These are phyloP conservation scores for Leptinotarsa texana DNA, from an alignment of 1,140 invertebrate species.

Conservation along the genomic window DNA sequence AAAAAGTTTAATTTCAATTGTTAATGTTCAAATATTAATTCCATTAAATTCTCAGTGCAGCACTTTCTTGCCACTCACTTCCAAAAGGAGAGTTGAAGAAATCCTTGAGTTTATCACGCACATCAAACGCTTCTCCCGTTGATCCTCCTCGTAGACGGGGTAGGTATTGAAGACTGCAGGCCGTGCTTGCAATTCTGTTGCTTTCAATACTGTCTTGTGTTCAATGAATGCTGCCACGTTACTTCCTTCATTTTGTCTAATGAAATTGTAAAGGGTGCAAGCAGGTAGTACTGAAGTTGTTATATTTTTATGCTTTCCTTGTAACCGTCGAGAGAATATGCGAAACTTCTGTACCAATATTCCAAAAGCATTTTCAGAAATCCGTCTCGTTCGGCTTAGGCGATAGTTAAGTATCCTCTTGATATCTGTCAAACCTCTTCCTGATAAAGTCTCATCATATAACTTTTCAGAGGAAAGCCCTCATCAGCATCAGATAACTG, in stretches of 20 bases:
- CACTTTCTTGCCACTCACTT: slow-evolving; percentile 3
- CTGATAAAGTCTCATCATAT: slow-evolving; percentile 56
- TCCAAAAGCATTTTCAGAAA: slow-evolving; percentile 37
- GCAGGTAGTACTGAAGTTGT: neutral
- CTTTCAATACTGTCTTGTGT: slow-evolving; percentile 36
- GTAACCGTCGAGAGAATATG: neutral
- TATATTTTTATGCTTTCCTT: neutral
- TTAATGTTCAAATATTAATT: neutral
- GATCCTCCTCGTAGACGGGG: neutral
- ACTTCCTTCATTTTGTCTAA: slow-evolving; percentile 45
- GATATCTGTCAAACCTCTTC: slow-evolving; percentile 34
- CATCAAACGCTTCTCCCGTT: neutral
- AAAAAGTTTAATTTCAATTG: neutral
- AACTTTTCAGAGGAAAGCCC: slow-evolving; percentile 54
- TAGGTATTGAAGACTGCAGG: neutral
- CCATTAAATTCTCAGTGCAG: neutral
- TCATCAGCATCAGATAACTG: too few relatives aligned
- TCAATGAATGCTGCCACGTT: slow-evolving; percentile 55
- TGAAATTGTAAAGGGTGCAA: neutral
- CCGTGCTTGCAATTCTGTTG: neutral
- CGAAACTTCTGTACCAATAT: slow-evolving; percentile 5
- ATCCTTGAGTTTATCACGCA: neutral
- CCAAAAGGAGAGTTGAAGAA: neutral
- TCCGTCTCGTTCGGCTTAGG: slow-evolving; percentile 47
- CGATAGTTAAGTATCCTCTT: slow-evolving; percentile 44